Conservation (phyloP, 2,797 vertebrate species). For the Sebastes ruberrimus region DNA sequence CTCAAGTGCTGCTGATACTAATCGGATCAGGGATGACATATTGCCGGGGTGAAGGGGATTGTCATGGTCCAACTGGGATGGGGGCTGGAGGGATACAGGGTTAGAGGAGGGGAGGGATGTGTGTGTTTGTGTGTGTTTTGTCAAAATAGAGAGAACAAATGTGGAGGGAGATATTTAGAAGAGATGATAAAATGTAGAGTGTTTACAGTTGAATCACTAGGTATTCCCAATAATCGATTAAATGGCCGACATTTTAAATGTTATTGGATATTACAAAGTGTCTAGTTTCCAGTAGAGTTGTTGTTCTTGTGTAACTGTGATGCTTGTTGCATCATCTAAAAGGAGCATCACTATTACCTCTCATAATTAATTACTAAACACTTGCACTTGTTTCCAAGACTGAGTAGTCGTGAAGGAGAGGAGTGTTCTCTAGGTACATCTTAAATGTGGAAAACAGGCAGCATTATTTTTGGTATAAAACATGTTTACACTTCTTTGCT, state of each 20-base stretch:
- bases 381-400: background rate
- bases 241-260: background rate
- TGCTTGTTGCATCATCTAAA: background rate
- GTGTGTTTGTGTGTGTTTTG: background rate
- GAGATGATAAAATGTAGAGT: constrained; percentile 7
- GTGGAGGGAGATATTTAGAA: constrained; percentile 1
- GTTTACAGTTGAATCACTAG: background rate
- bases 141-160: constrained; percentile 6
- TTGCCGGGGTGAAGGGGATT: constrained; percentile 85
- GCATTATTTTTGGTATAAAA: background rate
- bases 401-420: background rate
- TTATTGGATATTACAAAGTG: background rate
- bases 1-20: constrained; percentile 90
- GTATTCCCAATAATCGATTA: background rate
- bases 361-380: background rate
- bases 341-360: background rate
- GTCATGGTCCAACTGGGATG: constrained; percentile 77
- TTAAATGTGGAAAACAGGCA: background rate
- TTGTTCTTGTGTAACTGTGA: background rate
- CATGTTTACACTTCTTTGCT: background rate
- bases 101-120: constrained; percentile 23
- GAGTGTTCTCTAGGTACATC: background rate
- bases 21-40: constrained; percentile 92
- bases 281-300: background rate
- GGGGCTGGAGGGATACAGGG: constrained; percentile 44